Conservation (phyloP, 64 coral and sea anemone species). For the Dendrophyllia cribrosa region DNA sequence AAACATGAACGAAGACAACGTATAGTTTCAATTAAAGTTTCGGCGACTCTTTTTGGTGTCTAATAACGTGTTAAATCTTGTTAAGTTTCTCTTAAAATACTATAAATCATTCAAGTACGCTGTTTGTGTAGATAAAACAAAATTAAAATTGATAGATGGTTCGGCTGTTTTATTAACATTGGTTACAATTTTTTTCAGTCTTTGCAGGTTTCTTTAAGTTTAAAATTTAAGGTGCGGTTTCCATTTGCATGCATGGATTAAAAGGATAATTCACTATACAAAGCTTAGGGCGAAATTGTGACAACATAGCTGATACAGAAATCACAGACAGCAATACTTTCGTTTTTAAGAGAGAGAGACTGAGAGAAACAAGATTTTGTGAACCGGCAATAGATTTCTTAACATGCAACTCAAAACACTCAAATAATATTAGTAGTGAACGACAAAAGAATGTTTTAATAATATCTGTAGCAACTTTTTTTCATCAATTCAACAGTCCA, state of each 20-base stretch:
- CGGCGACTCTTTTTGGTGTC: background rate
- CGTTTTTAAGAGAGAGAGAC: background rate
- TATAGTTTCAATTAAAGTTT: slow-evolving; percentile 28
- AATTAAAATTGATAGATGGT: background rate
- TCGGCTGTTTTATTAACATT: background rate
- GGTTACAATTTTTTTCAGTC: background rate
- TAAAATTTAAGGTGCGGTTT: background rate
- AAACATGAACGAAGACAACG: background rate
- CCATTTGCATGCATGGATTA: background rate
- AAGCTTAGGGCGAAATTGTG: background rate
- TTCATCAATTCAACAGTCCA: no score
- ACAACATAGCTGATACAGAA: background rate
- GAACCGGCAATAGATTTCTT: background rate
- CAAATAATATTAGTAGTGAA: no score
- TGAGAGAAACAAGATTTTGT: background rate
- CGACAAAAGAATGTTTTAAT: no score
- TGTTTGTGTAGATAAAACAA: slow-evolving; percentile 21
- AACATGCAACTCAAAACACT: no score
- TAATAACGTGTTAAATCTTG: slow-evolving; percentile 40
- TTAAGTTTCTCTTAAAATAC: slow-evolving; percentile 6
- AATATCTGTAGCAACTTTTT: no score
- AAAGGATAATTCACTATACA: background rate
- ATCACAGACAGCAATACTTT: background rate
- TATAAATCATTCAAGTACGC: slow-evolving; percentile 11
- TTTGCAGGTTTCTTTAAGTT: background rate